Base-by-base conservation (phyloP, 2,797 vertebrate species). In the Pipistrellus nathusii region DNA sequence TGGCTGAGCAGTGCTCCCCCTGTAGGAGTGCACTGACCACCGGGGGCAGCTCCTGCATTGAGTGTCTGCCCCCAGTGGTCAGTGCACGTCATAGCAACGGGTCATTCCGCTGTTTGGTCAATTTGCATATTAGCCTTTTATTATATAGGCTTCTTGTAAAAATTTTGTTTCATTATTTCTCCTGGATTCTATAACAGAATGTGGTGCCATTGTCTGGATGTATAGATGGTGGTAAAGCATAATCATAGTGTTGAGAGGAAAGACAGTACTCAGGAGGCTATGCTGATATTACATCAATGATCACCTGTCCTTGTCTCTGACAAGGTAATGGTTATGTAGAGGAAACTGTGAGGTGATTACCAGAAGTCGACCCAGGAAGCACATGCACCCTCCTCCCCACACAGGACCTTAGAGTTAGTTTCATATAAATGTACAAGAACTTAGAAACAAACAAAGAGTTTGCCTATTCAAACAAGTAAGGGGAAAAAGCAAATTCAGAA, bases 391-490 rank as follows among this genome's bases (percentile, higher is more conserved):
- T 20, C 3, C 17, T 35, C 27, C 1, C 3, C 2, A 8, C 4
- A 6, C 32, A 88, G 35, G 12, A 83, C n/a, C n/a, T 92, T 13
- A 62, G 41, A 84, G 20, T 93, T 17, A 81, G 46, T 88, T 95
- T 95, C n/a, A 81, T 66, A 32, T 46, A 87, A 41, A 90, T 92
- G 83, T 95, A 78, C 23, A 89, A 90, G 66, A 83, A 48, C 38
- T n/a, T 51, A 88, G 72, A 93, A 94, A 59, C 41, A 90, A 85
- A 69, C 20, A 25, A 93, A 71, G 9, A 15, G 18, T 32, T 68
- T 90, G n/a, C 57, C 41, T 55, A 86, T 14, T 57, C 41, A 38
- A 91, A 35, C 12, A 77, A 85, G 35, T 76, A 81, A 9, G 41
- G 46, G 10, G 23, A 59, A 83, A 87, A 91, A 30, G 81, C 35